Base-by-base conservation (phyloP, 2,888 invertebrate species). In the Poecilobothrus nobilitatus region DNA sequence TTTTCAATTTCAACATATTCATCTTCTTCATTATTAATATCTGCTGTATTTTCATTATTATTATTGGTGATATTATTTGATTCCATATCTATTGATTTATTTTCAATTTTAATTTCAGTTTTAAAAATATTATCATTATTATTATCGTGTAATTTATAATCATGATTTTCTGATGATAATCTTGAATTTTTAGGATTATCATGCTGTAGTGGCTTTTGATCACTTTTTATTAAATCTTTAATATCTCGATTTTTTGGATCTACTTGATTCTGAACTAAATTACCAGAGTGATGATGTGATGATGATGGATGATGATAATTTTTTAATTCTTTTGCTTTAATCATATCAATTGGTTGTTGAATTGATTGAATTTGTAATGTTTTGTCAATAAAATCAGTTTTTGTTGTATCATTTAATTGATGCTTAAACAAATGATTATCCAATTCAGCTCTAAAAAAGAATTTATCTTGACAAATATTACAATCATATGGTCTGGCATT, bases 381-480 rank as follows among this genome's bases (percentile, higher is more conserved):
- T 68, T 73, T n/a, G 63, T 64, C 2, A 70, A 62, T 7, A 68
- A 63, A 27, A 10, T 61, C 12, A 10, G 68, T 21, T 27, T 2
- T 27, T 2, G 27, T 27, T 27, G 27, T 27, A 62, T 34, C 7
- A 10, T 65, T 67, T 41, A 75, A 72, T 72, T 87, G 87, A 71
- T 87, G 87, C 18, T 85, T 84, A 67, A 87, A 85, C 12, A 87
- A 84, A 78, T 97, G 97, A 78, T 96, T 95, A 75, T 95, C 94
- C 5, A 96, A 82, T 78, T 97, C 95, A 0, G 94, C 91, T 44
- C 92, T 87, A 84, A 96, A 96, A 83, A 93, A 95, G 83, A 94
- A 97, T 74, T 91, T 91, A 72, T 91, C 86, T 1, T 88, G 88
- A 78, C 96, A 96, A 20, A 90, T 85, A 15, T 86, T 86, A 78